Evolutionary conservation across 2,113 vertebrate species (phyloP).

Genomic region (Erinaceus europaeus): DNA sequence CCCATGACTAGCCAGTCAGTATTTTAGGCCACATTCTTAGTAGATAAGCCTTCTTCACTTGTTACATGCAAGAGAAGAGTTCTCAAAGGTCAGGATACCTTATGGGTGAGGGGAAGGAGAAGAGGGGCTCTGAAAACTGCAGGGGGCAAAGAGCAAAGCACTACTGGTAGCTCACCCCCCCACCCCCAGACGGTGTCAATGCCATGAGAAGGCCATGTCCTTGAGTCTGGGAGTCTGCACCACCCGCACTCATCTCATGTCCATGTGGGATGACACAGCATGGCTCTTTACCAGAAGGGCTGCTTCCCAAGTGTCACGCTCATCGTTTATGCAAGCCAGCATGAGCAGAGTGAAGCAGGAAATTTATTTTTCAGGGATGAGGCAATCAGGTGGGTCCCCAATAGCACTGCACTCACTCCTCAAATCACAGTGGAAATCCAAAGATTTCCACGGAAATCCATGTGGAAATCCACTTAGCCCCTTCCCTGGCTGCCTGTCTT

Average conservation of each 20-base stretch:
- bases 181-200: background rate
- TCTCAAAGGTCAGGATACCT: background rate
- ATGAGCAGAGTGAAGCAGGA: background rate
- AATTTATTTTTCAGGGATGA: background rate
- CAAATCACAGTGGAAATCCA: no score
- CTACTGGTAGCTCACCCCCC: background rate
- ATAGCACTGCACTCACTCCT: no score
- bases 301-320: background rate
- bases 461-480: no score
- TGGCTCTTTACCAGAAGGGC: background rate
- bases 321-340: background rate
- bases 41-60: background rate
- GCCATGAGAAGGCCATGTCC: background rate
- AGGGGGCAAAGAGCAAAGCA: background rate
- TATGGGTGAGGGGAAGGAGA: no score
- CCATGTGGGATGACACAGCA: no score
- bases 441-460: no score
- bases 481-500: no score
- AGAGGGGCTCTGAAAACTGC: constrained; percentile 3
- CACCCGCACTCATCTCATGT: background rate
- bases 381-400: no score
- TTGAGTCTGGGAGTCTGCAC: background rate
- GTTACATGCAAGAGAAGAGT: constrained; percentile 19
- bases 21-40: background rate
- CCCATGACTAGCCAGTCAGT: background rate